Base-by-base conservation (phyloP, 2,888 invertebrate genomes). In the Periphyllus acericola region DNA sequence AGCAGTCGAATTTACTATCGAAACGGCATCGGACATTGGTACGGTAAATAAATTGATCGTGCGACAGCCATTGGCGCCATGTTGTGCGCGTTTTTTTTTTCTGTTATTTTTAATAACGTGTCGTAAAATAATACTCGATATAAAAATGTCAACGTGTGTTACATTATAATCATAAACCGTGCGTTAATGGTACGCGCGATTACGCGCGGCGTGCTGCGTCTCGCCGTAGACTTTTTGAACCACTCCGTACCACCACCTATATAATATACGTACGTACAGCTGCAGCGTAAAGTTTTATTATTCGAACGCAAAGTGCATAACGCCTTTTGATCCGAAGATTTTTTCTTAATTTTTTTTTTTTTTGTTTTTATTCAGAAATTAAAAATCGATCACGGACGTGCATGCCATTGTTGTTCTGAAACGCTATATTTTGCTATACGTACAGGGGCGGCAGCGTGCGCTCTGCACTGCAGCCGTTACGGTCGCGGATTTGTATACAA, bases 401-500 rank as follows among this genome's bases (percentile, higher is more conserved):
- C 40, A n/a, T 14, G 11, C 46, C 17, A 21, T 19, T 60, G 46
- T 14, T 34, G 66, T 80, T 40, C 1, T 29, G 32, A 80, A 76
- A 66, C 29, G 52, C 17, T 21, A 60, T 25, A 32, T n/a, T n/a
- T 40, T 40, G 29, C 36, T n/a, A 14, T n/a, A 19, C 66, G 66
- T n/a, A 66, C 32, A 14, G 40, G 14, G n/a, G 29, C 32, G 8
- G 68, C 60, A 60, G 81, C 68, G 68, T 68, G n/a, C 29, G 68
- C 68, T 29, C 68, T 60, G 17, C 29, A 8, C n/a, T n/a, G n/a
- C 66, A 52, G 29, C 46, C 71, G 82, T 71, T 82, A 81, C 83
- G 83, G 72, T 83, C 34, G 83, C 83, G 55, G 83, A 83, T 83
- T 83, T 55, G 34, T 83, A 34, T 46, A 72, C 60, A 60, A 60